phyloP scores from a whole-genome alignment of 2,888 invertebrate species.

The Caenorhabditis becei region DNA sequence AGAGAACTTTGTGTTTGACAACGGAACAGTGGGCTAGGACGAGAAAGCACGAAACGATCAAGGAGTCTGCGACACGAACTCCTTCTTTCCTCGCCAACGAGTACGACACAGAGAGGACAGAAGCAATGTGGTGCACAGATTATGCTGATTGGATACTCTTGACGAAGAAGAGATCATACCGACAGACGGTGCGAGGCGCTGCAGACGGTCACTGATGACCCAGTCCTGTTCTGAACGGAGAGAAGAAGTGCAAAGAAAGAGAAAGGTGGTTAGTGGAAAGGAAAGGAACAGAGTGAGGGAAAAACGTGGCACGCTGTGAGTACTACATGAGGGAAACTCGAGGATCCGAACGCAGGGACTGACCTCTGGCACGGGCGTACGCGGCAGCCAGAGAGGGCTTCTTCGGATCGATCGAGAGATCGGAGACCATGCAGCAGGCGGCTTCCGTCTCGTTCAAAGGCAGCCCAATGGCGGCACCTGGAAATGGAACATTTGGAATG shows the following conservation, averaged over 20 bases:
- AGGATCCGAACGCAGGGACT: slow-evolving; percentile 13
- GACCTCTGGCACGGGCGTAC: slow-evolving; percentile 93
- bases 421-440: slow-evolving; percentile 94
- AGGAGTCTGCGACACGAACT: slow-evolving; percentile 51
- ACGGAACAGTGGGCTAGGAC: slow-evolving; percentile 27
- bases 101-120: slow-evolving; percentile 22
- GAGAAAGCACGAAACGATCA: slow-evolving; percentile 39
- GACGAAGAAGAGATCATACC: slow-evolving; percentile 43
- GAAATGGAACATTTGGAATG: slow-evolving; percentile 27
- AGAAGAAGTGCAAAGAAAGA: slow-evolving; percentile 25
- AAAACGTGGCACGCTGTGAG: slow-evolving; percentile 19
- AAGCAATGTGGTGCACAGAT: slow-evolving; percentile 37
- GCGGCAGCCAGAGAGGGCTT: slow-evolving; percentile 88
- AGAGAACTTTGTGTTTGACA: not conserved
- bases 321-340: slow-evolving; percentile 10
- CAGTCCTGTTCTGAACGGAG: slow-evolving; percentile 60
- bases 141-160: not conserved
- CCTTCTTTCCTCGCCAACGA: slow-evolving; percentile 37
- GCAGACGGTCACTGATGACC: slow-evolving; percentile 63
- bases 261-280: slow-evolving; percentile 14
- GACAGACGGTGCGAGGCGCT: slow-evolving; percentile 48
- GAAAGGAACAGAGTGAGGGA: slow-evolving; percentile 13
- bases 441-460: slow-evolving; percentile 89
- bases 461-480: slow-evolving; percentile 91
- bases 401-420: slow-evolving; percentile 85